These are phyloP conservation scores for Pterostichus madidus DNA, from an alignment of 2,888 invertebrate genomes.

Conservation along the genomic window DNA sequence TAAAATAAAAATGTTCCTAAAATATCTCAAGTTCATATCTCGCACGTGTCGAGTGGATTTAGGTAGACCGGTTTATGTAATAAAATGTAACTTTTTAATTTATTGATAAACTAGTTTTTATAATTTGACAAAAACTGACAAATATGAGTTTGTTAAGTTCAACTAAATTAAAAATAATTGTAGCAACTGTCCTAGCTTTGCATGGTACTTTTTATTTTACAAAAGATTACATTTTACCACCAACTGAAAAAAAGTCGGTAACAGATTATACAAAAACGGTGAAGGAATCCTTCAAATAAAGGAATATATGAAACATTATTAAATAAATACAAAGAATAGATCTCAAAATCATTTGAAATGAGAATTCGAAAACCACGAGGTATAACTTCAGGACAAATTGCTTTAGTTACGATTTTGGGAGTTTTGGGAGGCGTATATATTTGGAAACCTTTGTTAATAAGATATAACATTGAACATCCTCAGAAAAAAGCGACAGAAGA, in stretches of 20 bases:
- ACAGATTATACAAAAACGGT: constrained; percentile 41
- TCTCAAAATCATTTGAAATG: constrained; percentile 69
- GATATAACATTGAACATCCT: constrained; percentile 66
- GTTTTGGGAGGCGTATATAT: constrained; percentile 75
- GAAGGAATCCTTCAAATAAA: constrained; percentile 34
- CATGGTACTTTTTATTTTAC: constrained; percentile 70
- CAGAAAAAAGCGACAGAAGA: constrained; percentile 60
- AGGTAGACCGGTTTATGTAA: not conserved
- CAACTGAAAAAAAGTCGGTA: constrained; percentile 55
- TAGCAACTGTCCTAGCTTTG: constrained; percentile 70
- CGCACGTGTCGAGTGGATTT: constrained; percentile 8
- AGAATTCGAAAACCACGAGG: constrained; percentile 73
- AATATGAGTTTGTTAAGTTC: constrained; percentile 24
- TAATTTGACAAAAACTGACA: not conserved
- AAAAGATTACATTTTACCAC: constrained; percentile 68
- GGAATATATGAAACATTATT: not conserved
- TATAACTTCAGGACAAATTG: constrained; percentile 73
- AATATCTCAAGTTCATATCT: constrained; percentile 5
- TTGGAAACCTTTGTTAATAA: constrained; percentile 75
- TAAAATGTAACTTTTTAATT: not conserved
- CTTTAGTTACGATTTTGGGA: constrained; percentile 73
- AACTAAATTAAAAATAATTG: constrained; percentile 68
- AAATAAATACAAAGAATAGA: not conserved
- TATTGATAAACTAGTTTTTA: not conserved
- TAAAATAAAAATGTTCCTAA: constrained; percentile 28